Evolutionary conservation across 2,888 invertebrate species (phyloP), one percentile per base, ranked within the genome.

Genomic region (Meteorus colon): DNA sequence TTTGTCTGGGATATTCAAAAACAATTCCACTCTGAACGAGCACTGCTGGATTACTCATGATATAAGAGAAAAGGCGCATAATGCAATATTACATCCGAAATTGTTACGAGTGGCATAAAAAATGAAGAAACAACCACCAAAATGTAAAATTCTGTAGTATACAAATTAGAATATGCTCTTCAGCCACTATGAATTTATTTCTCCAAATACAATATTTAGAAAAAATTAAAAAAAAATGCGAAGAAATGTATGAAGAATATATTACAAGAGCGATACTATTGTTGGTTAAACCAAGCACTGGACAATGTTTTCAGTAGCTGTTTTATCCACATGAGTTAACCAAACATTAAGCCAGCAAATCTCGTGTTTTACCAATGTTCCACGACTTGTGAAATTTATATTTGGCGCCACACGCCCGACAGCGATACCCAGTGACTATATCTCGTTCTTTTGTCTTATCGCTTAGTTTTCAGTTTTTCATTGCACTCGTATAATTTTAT

Each of bases 371-470:
- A 68, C 62, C 73, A 62, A 73, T 68, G 73, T 69, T 73, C 34
- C 10, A 37, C 31, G 73, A 73, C 76, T 73, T 76, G 29, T 55
- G 4, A 45, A 76, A 76, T 76, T 76, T 76, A 76, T 73, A 73
- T 76, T 63, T 76, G 76, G 76, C 76, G 76, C 76, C 76, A 31
- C 48, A 14, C 16, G 34, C 45, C 29, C 72, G 63, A 65, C 65
- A 55, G 65, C 62, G 19, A 68, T 29, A 60, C 65, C 16, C 12
- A 72, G 5, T 34, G 48, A 16, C 16, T 14, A 31, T 34, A 31
- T 48, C 45, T 63, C 24, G 14, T 29, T 48, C 48, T 48, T 63
- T 48, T 72, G 62, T 72, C 24, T 62, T 51, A 72, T 63, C 63
- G 19, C 63, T 45, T 48, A 19, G 10, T 62, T n/a, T 62, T 14